Evolutionary conservation across 1,140 invertebrate genomes (phyloP).

Genomic region (Acromyrmex echinatior): DNA sequence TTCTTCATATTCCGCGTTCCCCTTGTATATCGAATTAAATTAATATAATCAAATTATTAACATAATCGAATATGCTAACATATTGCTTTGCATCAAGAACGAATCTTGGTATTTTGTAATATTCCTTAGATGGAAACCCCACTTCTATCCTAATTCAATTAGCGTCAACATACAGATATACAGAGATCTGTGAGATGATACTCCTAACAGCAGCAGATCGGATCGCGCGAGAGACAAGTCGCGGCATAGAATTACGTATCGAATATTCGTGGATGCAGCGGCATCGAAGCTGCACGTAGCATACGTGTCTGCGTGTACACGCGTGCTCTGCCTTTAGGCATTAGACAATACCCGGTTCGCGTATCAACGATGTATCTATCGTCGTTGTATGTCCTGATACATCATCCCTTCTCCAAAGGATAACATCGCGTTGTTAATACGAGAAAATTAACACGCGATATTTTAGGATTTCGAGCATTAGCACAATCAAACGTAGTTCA

Average conservation of each 20-base stretch:
- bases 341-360: constrained; percentile 60
- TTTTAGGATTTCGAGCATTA: constrained; percentile 29
- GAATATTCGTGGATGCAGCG: constrained; percentile 21
- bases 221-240: constrained; percentile 42
- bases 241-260: constrained; percentile 55
- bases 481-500: background rate
- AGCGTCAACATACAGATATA: constrained; percentile 48
- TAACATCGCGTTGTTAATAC: constrained; percentile 60
- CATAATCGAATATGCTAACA: background rate
- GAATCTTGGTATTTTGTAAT: constrained; percentile 1
- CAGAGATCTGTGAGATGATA: constrained; percentile 39
- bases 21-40: background rate
- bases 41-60: background rate
- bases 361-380: constrained; percentile 66
- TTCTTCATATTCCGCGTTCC: background rate
- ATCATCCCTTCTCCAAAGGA: background rate
- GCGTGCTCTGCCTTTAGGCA: constrained; percentile 42
- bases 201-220: constrained; percentile 44
- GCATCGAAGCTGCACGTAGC: constrained; percentile 45
- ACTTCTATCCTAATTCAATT: background rate
- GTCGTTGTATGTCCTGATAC: constrained; percentile 48
- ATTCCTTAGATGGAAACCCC: background rate
- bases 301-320: constrained; percentile 17
- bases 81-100: background rate
- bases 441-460: constrained; percentile 42